Evolutionary conservation across 2,888 invertebrate species (phyloP), one percentile per base, ranked within the genome.

Genomic region (Himalopsyche anomala): DNA sequence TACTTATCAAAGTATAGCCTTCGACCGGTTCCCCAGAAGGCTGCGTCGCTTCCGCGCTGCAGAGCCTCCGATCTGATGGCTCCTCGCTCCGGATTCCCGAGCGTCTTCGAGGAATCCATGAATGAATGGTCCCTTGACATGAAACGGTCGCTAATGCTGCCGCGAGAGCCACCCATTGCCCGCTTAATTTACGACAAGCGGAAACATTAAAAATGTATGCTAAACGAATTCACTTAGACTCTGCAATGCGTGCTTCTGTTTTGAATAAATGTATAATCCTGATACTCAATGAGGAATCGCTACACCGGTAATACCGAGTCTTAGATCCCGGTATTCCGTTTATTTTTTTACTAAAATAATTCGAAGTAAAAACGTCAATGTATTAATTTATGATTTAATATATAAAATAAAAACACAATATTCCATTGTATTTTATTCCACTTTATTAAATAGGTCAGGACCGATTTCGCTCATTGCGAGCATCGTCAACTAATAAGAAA

Each of bases 81-180:
- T 62, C 62, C 62, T 62, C 62, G 62, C 62, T 62, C 62, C 5
- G 62, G 62, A 62, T 62, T 62, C 62, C 62, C 62, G 62, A 62
- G 62, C 28, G 62, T 62, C 62, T 28, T 62, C 62, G 62, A 62
- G 62, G 62, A 62, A 62, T 62, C 62, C 62, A 62, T 62, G 62
- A 62, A 84, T 84, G 84, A 80, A 84, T 84, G 84, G 84, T 80
- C 19, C 45, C 80, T 80, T 84, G 84, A 84, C 84, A 84, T 69
- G 82, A 82, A 82, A 82, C 79, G 81, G 85, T 85, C 85, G 81
- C 56, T 85, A 62, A 42, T 82, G 82, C 82, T 54, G n/a, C 55
- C 81, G 56, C 51, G 80, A 40, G 74, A 83, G 69, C 62, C 62
- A 62, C 62, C 62, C 62, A 28, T 9, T 19, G 69, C 12, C 62